A percentile compares a stretch with the other conserved stretches of the same genome.
phyloP scores from a whole-genome alignment of 2,888 invertebrate species.

The Tridacna crocea region DNA sequence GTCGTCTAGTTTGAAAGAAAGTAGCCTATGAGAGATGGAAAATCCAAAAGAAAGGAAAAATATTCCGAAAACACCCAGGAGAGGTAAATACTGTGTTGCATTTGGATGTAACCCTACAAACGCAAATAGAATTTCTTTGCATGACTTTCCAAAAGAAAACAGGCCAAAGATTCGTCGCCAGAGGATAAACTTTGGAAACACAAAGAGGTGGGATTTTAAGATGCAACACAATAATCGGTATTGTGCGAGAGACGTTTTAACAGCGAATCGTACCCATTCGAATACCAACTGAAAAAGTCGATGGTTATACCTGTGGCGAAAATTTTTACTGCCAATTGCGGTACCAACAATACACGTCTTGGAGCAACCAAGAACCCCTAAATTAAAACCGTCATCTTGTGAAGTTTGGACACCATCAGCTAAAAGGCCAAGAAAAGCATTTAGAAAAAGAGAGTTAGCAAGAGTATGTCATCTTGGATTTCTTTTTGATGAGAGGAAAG shows the following conservation, averaged over 20 bases:
- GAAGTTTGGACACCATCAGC: too few relatives aligned
- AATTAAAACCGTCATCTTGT: too few relatives aligned
- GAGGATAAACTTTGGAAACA: neutral
- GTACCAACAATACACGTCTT: neutral
- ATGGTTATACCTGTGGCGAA: neutral
- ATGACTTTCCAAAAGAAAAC: neutral
- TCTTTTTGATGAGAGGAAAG: too few relatives aligned
- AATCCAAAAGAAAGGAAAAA: too few relatives aligned
- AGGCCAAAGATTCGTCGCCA: neutral
- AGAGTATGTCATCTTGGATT: too few relatives aligned
- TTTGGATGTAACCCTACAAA: neutral
- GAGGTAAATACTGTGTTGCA: too few relatives aligned
- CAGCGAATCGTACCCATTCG: neutral
- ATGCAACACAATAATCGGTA: neutral
- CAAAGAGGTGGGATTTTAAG: neutral
- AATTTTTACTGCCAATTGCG: neutral
- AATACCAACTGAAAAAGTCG: neutral
- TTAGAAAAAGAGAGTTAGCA: too few relatives aligned
- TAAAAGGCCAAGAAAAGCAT: too few relatives aligned
- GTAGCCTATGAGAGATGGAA: too few relatives aligned
- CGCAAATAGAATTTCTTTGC: neutral
- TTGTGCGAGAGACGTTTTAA: constrained; percentile 11
- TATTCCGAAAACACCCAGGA: too few relatives aligned
- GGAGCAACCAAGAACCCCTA: too few relatives aligned
- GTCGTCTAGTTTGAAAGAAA: too few relatives aligned